phyloP scores from a whole-genome alignment of 2,113 vertebrate genomes.

The Perccottus glenii region DNA sequence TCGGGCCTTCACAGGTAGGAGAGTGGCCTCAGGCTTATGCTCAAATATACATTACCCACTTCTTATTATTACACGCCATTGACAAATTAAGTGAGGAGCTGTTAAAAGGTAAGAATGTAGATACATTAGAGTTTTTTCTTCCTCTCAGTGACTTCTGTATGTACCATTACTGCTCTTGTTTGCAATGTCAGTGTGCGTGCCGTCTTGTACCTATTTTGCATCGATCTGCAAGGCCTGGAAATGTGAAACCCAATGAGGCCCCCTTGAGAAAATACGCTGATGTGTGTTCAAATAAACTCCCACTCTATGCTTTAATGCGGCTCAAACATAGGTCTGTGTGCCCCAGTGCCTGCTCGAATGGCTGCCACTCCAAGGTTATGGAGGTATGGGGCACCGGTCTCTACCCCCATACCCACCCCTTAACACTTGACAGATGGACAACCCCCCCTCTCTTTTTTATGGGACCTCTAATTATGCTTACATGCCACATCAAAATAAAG shows the following conservation, averaged over 20 bases:
- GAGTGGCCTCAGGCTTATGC: constrained; percentile 48
- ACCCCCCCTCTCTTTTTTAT: constrained; percentile 57
- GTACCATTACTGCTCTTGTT: constrained; percentile 44
- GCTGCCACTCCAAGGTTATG: constrained; percentile 44
- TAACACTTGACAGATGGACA: constrained; percentile 80
- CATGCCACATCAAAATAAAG: constrained; percentile 76
- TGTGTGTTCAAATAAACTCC: constrained; percentile 50
- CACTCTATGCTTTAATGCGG: constrained; percentile 27
- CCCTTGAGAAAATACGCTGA: constrained; percentile 49
- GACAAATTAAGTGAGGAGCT: constrained; percentile 49
- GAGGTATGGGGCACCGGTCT: constrained; percentile 45
- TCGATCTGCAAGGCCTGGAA: constrained; percentile 69
- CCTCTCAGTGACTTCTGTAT: background rate
- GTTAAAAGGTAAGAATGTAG: constrained; percentile 50
- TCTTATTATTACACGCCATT: constrained; percentile 62
- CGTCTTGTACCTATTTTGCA: constrained; percentile 61
- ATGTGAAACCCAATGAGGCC: constrained; percentile 63
- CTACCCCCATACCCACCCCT: constrained; percentile 46
- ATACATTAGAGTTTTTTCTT: constrained; percentile 63
- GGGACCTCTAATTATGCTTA: constrained; percentile 81
- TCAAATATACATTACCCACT: constrained; percentile 52
- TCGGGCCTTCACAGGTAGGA: constrained; percentile 64
- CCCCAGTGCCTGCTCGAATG: constrained; percentile 49
- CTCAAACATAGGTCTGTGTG: constrained; percentile 40
- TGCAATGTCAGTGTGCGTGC: constrained; percentile 46